These are phyloP conservation scores for Boulengeromyrus knoepffleri DNA, from an alignment of 2,113 vertebrate genomes.

Conservation along the genomic window DNA sequence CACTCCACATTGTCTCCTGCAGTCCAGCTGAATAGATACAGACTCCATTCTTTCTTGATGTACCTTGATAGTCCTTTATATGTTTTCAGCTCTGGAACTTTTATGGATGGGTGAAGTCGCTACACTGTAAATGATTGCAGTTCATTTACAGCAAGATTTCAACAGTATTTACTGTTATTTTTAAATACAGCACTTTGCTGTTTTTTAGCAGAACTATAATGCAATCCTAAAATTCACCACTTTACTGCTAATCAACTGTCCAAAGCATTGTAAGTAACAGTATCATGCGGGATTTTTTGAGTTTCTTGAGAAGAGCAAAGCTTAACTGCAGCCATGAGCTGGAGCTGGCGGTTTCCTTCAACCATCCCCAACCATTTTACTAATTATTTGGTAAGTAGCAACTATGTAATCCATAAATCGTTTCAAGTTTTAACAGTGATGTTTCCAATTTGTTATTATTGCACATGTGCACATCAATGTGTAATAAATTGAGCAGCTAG, in stretches of 20 bases:
- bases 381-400: neutral
- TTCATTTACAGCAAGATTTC: neutral
- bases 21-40: neutral
- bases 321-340: neutral
- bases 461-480: neutral
- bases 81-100: neutral
- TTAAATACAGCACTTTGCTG: neutral
- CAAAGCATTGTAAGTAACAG: neutral
- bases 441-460: neutral
- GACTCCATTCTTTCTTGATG: neutral
- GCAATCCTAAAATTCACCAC: neutral
- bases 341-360: neutral
- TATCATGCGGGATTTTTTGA: neutral
- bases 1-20: neutral
- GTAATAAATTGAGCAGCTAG: neutral
- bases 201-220: neutral
- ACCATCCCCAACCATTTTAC: neutral
- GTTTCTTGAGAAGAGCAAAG: neutral
- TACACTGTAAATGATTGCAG: neutral
- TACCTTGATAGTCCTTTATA: neutral
- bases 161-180: neutral
- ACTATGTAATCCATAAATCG: neutral
- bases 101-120: neutral
- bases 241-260: neutral
- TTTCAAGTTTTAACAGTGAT: neutral